Conservation (phyloP, 2,113 vertebrate species). For the Semicossyphus pulcher region DNA sequence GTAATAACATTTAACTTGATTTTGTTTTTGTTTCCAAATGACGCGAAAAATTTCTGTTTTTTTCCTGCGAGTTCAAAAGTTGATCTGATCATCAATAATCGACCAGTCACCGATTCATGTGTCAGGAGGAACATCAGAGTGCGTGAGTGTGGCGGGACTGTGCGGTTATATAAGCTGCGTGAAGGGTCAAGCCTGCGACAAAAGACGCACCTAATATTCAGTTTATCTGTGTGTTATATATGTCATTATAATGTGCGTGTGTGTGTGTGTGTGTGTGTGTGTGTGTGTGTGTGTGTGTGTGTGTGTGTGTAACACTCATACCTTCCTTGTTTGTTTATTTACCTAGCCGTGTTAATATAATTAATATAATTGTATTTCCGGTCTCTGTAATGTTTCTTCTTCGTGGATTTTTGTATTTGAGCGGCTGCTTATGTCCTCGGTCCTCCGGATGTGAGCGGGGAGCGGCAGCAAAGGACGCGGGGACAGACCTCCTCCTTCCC, state of each 20-base stretch:
- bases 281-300: not conserved
- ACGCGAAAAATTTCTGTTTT: no score
- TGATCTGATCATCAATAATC: not conserved
- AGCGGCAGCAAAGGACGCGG: slow-evolving; percentile 5
- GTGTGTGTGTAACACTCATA: no score
- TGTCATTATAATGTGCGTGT: not conserved
- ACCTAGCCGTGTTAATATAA: no score
- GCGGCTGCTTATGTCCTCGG: not conserved
- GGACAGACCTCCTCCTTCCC: slow-evolving; percentile 10
- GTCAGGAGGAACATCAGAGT: not conserved
- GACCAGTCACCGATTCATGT: not conserved
- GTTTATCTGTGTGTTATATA: no score
- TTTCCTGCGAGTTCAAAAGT: not conserved
- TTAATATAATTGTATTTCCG: no score
- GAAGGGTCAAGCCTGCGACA: no score
- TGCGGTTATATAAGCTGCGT: slow-evolving; percentile 14
- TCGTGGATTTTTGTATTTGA: not conserved
- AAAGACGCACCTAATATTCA: not conserved
- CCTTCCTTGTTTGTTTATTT: no score
- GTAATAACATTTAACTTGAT: no score
- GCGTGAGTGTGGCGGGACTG: no score
- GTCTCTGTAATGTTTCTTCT: not conserved
- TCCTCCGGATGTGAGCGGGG: not conserved
- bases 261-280: not conserved
- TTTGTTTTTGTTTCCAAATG: not conserved